A percentile compares a stretch with the other conserved stretches of the same genome.
Conservation (phyloP, 1,140 invertebrate species). For the Asobara japonica region DNA sequence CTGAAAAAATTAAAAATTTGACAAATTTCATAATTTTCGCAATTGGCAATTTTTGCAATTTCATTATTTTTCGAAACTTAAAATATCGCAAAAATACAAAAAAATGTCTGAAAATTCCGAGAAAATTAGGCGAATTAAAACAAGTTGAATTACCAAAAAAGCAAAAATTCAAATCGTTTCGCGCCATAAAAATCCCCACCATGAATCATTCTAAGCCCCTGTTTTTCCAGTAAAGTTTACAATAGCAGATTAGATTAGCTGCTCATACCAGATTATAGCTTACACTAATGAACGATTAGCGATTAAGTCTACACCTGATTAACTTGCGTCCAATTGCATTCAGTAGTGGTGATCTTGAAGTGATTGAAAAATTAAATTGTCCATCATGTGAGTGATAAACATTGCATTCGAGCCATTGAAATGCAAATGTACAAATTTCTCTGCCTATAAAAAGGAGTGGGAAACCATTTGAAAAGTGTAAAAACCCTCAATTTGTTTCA, state of each 20-base stretch:
- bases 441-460: too few relatives aligned
- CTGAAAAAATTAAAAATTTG: too few relatives aligned
- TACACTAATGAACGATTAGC: not conserved
- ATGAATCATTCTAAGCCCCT: not conserved
- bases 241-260: not conserved
- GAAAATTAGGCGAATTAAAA: too few relatives aligned
- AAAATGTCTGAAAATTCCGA: too few relatives aligned
- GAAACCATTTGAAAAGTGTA: not conserved
- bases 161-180: too few relatives aligned
- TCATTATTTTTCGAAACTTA: too few relatives aligned
- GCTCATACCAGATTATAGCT: not conserved
- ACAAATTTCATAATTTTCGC: too few relatives aligned
- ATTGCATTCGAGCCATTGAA: not conserved
- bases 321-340: not conserved
- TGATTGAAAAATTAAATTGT: not conserved
- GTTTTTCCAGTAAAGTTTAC: not conserved
- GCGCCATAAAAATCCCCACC: not conserved
- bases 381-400: not conserved
- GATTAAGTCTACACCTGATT: not conserved
- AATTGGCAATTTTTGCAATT: too few relatives aligned
- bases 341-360: not conserved
- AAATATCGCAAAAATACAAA: too few relatives aligned
- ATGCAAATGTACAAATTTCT: not conserved
- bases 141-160: too few relatives aligned
- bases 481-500: not conserved